Evolutionary conservation across 2,888 invertebrate genomes (phyloP).

Genomic region (Phaonia tiefii): DNA sequence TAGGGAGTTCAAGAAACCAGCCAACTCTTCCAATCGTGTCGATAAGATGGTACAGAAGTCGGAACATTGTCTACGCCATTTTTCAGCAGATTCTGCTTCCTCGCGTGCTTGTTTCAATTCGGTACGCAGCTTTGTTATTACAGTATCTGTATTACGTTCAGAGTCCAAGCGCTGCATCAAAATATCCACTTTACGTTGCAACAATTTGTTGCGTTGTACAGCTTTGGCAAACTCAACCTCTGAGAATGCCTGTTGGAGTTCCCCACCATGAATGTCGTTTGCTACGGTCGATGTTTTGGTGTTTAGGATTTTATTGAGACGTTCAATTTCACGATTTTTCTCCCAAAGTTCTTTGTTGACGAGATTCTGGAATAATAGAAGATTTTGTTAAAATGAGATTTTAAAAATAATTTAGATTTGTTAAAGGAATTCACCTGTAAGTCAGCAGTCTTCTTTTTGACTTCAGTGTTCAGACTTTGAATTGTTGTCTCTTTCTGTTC

Average conservation of each 20-base stretch:
- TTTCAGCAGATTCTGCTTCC: slow-evolving; percentile 76
- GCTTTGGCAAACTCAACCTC: slow-evolving; percentile 76
- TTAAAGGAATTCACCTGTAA: slow-evolving; percentile 72
- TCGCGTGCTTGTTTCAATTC: slow-evolving; percentile 74
- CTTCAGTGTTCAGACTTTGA: slow-evolving; percentile 81
- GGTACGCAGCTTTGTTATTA: slow-evolving; percentile 71
- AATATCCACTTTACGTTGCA: slow-evolving; percentile 77
- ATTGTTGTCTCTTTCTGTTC: slow-evolving; percentile 82
- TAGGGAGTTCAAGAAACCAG: slow-evolving; percentile 83
- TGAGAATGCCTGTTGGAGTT: slow-evolving; percentile 76
- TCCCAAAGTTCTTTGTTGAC: slow-evolving; percentile 83
- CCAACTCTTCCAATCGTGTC: slow-evolving; percentile 83
- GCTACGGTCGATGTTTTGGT: slow-evolving; percentile 52
- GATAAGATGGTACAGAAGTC: slow-evolving; percentile 81
- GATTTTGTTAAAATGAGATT: not conserved
- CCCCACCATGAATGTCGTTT: slow-evolving; percentile 55
- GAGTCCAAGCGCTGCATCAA: slow-evolving; percentile 74
- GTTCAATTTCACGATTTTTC: slow-evolving; percentile 83
- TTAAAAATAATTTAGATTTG: slow-evolving; percentile 1
- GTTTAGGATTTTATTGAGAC: slow-evolving; percentile 78
- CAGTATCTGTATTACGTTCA: slow-evolving; percentile 70
- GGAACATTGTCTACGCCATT: slow-evolving; percentile 77
- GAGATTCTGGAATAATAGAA: slow-evolving; percentile 76
- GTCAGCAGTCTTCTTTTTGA: slow-evolving; percentile 78
- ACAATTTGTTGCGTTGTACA: slow-evolving; percentile 76